Conservation (phyloP, 2,113 vertebrate species). For the Tetraodon nigroviridis region DNA sequence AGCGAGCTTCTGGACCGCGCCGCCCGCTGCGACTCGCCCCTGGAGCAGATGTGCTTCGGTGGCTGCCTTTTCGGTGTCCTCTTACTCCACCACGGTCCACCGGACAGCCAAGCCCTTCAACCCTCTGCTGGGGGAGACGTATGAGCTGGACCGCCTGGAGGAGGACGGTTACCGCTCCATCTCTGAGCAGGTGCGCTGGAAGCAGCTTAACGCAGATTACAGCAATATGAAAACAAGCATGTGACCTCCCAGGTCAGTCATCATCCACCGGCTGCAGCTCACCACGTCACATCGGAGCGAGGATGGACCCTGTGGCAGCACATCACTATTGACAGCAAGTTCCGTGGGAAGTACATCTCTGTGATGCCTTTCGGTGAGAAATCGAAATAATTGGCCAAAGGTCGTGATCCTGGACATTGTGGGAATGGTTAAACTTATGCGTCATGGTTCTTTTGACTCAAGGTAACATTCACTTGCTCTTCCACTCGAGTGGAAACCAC, state of each 20-base stretch:
- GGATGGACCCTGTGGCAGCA: conserved; percentile 97
- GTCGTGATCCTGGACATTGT: background rate
- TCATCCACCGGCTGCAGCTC: conserved; percentile 90
- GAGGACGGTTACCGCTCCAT: conserved; percentile 73
- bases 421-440: background rate
- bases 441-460: conserved; percentile 1
- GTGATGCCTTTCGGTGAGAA: conserved; percentile 88
- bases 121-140: conserved; percentile 75
- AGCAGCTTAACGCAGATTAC: background rate
- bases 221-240: background rate
- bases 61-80: conserved; percentile 73
- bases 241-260: conserved; percentile 83
- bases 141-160: conserved; percentile 71
- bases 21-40: conserved; percentile 60
- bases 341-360: conserved; percentile 95
- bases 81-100: conserved; percentile 73
- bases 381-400: too few relatives aligned
- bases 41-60: conserved; percentile 76
- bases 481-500: conserved; percentile 87
- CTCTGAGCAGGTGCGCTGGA: conserved; percentile 66
- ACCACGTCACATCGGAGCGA: conserved; percentile 84
- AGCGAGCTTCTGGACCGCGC: conserved; percentile 89
- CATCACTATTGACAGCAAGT: conserved; percentile 96
- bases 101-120: conserved; percentile 76
- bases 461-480: conserved; percentile 93